Percentiles rank a stretch among this genome's conserved stretches.
phyloP scores from a whole-genome alignment of 2,113 vertebrate genomes.

The Pygoscelis adeliae region DNA sequence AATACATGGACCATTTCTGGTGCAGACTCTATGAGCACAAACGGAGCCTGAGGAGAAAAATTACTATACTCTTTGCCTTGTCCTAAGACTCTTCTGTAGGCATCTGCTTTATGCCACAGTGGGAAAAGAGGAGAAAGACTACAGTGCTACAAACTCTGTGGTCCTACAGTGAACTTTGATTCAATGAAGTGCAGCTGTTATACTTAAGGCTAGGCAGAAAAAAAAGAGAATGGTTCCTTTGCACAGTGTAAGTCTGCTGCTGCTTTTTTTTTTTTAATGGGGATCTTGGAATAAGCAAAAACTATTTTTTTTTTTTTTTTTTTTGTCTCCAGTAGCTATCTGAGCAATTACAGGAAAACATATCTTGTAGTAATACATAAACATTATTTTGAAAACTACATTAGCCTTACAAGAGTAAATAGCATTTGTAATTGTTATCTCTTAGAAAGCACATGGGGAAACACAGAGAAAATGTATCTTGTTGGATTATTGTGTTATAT shows the following conservation, averaged over 20 bases:
- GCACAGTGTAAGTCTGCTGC: background rate
- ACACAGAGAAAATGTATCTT: background rate
- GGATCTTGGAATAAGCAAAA: background rate
- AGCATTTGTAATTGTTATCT: slow-evolving; percentile 19
- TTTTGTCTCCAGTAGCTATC: background rate
- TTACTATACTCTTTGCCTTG: background rate
- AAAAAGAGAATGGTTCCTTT: background rate
- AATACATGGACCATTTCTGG: background rate
- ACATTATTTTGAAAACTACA: background rate
- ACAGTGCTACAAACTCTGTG: background rate
- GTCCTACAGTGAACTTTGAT: background rate
- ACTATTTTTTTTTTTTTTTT: background rate
- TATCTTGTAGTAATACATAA: background rate
- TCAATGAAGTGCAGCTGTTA: background rate
- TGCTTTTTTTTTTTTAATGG: background rate
- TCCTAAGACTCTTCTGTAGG: background rate
- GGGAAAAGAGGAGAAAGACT: background rate
- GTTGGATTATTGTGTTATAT: background rate
- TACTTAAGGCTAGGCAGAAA: background rate
- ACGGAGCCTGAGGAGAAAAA: background rate
- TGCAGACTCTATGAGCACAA: background rate
- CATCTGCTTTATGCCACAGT: background rate
- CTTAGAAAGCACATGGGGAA: background rate
- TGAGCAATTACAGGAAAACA: background rate
- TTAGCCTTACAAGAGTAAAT: background rate